A percentile compares a stretch with the other conserved stretches of the same genome.
Evolutionary conservation across 1,140 invertebrate species (phyloP).

Genomic region (Aphis gossypii): DNA sequence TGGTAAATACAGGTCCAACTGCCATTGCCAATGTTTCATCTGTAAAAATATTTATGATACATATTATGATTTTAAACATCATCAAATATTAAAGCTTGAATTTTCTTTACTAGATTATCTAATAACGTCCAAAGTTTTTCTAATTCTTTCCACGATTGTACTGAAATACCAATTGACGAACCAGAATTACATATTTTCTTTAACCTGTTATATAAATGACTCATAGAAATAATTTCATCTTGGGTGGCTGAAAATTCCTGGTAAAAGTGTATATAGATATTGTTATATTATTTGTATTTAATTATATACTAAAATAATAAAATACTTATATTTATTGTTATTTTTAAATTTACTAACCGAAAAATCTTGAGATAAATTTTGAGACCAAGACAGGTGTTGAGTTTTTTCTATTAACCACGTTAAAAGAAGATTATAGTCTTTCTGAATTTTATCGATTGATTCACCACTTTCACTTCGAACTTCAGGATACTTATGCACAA

Average conservation of each 20-base stretch:
- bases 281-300: constrained; percentile 16
- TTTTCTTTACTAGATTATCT: constrained; percentile 45
- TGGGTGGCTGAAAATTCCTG: constrained; percentile 76
- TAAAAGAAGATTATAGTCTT: constrained; percentile 80
- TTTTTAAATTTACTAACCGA: constrained; percentile 66
- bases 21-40: constrained; percentile 84
- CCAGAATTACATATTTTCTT: constrained; percentile 78
- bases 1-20: constrained; percentile 82
- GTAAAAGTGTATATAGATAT: constrained; percentile 65
- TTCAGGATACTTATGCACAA: constrained; percentile 93
- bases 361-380: constrained; percentile 66
- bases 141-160: constrained; percentile 81
- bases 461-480: constrained; percentile 71
- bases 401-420: constrained; percentile 83
- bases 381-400: constrained; percentile 68
- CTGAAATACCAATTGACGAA: constrained; percentile 78
- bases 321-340: neutral
- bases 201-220: constrained; percentile 74
- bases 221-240: constrained; percentile 75
- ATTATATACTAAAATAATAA: neutral
- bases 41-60: constrained; percentile 63
- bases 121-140: constrained; percentile 76
- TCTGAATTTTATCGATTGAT: constrained; percentile 77
- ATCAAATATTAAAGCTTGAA: neutral
- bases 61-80: neutral